A percentile compares a stretch with the other conserved stretches of the same genome.
phyloP scores from a whole-genome alignment of 2,888 invertebrate genomes.

The Acrocyrtus sp. region DNA sequence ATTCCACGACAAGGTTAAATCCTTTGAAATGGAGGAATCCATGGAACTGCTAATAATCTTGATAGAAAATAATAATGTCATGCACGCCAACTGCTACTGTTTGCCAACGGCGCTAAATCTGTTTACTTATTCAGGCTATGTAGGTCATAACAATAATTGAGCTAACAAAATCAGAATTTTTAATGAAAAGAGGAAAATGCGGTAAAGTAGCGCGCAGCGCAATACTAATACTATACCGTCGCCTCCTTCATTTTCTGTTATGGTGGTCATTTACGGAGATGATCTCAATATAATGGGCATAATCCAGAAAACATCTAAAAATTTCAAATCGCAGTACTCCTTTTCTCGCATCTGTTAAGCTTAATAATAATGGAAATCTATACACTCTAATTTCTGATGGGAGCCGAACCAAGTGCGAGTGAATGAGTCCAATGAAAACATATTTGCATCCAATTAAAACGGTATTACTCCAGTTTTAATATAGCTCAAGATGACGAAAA shows the following conservation, averaged over 20 bases:
- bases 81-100: not conserved
- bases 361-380: no score
- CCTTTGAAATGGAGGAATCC: not conserved
- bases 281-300: not conserved
- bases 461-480: no score
- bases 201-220: not conserved
- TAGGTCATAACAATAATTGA: constrained; percentile 13
- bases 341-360: not conserved
- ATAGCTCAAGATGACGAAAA: no score
- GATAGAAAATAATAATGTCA: no score
- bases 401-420: no score
- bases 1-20: constrained; percentile 20
- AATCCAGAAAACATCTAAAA: not conserved
- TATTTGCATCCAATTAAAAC: no score
- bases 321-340: not conserved
- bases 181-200: not conserved
- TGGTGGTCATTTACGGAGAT: not conserved
- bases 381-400: no score
- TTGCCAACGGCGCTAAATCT: not conserved
- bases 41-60: no score
- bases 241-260: no score
- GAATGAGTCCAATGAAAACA: no score
- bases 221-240: no score
- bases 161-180: constrained; percentile 2
- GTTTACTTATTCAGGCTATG: not conserved